Conservation (phyloP, 2,113 vertebrate species). For the Anolis sagrei region DNA sequence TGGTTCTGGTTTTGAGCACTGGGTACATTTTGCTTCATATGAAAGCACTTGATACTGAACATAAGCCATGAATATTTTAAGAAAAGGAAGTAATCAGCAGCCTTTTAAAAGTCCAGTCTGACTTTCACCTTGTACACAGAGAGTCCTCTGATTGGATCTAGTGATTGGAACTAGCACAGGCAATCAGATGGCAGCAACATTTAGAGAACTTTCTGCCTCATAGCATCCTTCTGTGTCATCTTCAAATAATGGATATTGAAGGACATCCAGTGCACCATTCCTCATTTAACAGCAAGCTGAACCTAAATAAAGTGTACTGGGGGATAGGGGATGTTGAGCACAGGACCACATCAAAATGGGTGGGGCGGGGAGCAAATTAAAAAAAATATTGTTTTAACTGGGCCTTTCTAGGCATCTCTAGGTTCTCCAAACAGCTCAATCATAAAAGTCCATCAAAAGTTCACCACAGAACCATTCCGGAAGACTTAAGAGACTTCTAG, state of each 20-base stretch:
- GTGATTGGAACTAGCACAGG: not conserved
- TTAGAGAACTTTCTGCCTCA: not conserved
- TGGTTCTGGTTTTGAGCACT: too few species aligned
- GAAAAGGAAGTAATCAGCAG: not conserved
- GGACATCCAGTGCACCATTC: not conserved
- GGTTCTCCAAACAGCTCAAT: too few species aligned
- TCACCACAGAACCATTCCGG: too few species aligned
- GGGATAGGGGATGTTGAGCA: too few species aligned
- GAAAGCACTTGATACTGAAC: not conserved
- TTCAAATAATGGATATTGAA: not conserved
- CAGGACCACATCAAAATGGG: too few species aligned
- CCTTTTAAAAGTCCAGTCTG: not conserved
- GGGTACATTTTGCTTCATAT: not conserved
- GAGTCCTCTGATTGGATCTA: not conserved
- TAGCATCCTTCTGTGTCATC: not conserved
- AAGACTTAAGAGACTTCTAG: too few species aligned
- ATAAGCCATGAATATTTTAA: not conserved
- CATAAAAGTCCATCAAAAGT: too few species aligned
- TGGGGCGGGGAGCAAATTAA: too few species aligned
- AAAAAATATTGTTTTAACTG: too few species aligned
- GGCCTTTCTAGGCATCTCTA: too few species aligned
- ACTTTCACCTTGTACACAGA: not conserved
- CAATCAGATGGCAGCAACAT: not conserved
- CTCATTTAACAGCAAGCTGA: slow-evolving; percentile 2
- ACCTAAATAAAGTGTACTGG: not conserved